Conservation (phyloP, 53 echinoderm and acorn worm species). For the Paelopatides confundens region DNA sequence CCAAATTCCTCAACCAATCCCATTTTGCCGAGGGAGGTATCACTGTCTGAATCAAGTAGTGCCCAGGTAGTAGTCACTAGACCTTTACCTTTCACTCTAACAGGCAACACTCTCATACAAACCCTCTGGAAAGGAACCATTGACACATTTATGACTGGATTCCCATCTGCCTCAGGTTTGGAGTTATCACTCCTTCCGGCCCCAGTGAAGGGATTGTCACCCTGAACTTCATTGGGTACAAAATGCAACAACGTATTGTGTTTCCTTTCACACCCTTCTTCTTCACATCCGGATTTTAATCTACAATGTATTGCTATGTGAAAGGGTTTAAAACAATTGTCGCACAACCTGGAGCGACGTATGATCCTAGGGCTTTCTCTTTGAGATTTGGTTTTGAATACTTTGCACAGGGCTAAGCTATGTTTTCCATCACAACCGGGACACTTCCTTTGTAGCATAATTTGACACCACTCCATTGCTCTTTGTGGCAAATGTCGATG, state of each 20-base stretch:
- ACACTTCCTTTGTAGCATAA: not conserved
- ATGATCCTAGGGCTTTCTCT: constrained; percentile 36
- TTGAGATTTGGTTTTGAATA: not conserved
- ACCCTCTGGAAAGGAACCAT: constrained; percentile 1
- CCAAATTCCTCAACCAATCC: constrained; percentile 45
- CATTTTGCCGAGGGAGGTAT: constrained; percentile 50
- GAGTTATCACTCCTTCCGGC: not conserved
- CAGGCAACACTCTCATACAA: constrained; percentile 23
- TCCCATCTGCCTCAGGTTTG: not conserved
- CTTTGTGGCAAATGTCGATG: not conserved
- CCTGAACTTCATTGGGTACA: not conserved
- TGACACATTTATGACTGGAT: not conserved
- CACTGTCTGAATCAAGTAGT: too few relatives aligned
- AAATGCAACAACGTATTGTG: constrained; percentile 65
- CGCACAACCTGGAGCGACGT: constrained; percentile 47
- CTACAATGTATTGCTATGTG: constrained; percentile 58
- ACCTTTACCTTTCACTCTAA: not conserved
- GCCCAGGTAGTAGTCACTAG: constrained; percentile 56
- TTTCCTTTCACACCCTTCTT: constrained; percentile 53
- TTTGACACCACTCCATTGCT: too few relatives aligned
- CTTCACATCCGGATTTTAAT: constrained; percentile 17
- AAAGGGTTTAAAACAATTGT: constrained; percentile 56
- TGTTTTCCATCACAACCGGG: not conserved
- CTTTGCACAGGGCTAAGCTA: not conserved
- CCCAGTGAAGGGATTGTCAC: too few relatives aligned